A percentile compares a stretch with the other conserved stretches of the same genome.
Evolutionary conservation across 2,113 vertebrate genomes (phyloP).

Genomic region (Nesoenas mayeri): DNA sequence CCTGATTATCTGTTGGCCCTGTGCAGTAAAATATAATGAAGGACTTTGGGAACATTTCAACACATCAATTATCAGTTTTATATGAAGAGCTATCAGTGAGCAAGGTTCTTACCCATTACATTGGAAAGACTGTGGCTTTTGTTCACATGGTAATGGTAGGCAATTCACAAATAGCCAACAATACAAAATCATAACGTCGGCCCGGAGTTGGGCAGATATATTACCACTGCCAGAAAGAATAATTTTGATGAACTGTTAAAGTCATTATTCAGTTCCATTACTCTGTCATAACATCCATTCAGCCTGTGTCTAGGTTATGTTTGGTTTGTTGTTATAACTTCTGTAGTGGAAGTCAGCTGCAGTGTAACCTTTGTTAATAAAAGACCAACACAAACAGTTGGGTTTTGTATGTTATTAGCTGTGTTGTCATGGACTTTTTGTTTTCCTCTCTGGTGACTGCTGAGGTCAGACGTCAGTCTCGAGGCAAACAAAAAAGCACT

Average conservation of each 20-base stretch:
- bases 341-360: constrained; percentile 37
- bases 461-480: constrained; percentile 57
- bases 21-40: background rate
- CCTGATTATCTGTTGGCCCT: constrained; percentile 5
- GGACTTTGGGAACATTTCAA: background rate
- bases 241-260: constrained; percentile 48
- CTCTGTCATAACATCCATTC: constrained; percentile 50
- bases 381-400: constrained; percentile 18
- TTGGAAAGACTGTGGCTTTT: background rate
- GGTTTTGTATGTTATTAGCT: constrained; percentile 1
- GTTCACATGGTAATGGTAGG: constrained; percentile 18
- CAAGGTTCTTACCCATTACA: background rate
- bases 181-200: constrained; percentile 1
- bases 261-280: constrained; percentile 38
- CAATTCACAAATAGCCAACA: constrained; percentile 7
- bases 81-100: background rate
- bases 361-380: constrained; percentile 36
- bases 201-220: background rate
- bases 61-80: background rate
- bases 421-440: constrained; percentile 43
- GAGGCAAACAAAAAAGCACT: background rate
- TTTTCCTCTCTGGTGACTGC: constrained; percentile 48
- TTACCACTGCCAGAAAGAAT: constrained; percentile 51
- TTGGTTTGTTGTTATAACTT: constrained; percentile 45
- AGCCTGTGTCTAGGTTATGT: constrained; percentile 41